Base-by-base conservation (phyloP, 2,888 invertebrate species). In the Drosophila tripunctata region DNA sequence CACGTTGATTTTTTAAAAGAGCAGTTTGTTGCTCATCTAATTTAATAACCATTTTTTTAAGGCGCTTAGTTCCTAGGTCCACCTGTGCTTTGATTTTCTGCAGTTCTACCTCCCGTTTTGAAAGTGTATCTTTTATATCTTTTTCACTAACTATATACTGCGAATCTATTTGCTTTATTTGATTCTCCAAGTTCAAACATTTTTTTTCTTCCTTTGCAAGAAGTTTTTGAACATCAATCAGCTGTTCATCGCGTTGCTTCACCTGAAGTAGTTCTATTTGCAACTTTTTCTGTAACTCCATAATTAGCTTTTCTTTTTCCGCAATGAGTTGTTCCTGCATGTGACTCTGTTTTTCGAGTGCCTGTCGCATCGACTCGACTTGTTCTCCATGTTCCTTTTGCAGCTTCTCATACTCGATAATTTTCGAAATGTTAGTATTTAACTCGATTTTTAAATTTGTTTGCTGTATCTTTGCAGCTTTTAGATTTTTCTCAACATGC, bases 21-120 rank as follows among this genome's bases (percentile, higher is more conserved):
- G 27, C 15, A 0, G 73, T 41, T 30, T 72, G 67, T 1, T 50
- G 50, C 8, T 77, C 74, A 7, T 45, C 73, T 5, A 72, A 17
- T 10, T 45, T 62, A 0, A 58, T 24, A 8, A 58, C 41, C 8
- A 58, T 50, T 50, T 52, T 43, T 15, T 76, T 67, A 12, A 58
- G 10, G 0, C 73, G 63, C 22, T 45, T 63, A 21, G 33, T 79
- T 0, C 38, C 38, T n/a, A 30, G 1, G 3, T 51, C 48, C 3
- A 72, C 12, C 33, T 57, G 47, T 0, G 27, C 4, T 43, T 76
- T 54, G 15, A 12, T 50, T 3, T 52, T 43, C 4, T 51, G 40
- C 8, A 63, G 22, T 7, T 75, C 63, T 0, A 36, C 12, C 7
- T 60, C 54, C 3, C 21, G 30, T 14, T 57, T 15, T 0, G 4